phyloP scores from a whole-genome alignment of 2,113 vertebrate genomes.

The Neopipo cinnamomea region DNA sequence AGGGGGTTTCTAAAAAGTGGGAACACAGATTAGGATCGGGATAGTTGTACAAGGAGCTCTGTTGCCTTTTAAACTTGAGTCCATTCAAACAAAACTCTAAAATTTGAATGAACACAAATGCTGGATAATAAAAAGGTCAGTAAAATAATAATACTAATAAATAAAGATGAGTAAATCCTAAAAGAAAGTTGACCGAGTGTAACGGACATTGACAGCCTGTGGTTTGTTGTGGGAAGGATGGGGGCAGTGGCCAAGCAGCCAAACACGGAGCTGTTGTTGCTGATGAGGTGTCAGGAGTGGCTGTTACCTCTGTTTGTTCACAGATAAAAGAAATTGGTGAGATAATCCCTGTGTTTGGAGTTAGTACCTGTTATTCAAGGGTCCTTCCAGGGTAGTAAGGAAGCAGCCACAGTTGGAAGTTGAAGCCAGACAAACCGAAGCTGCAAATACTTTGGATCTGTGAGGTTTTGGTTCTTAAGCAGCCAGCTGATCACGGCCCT shows the following conservation, averaged over 20 bases:
- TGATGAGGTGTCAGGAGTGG: background rate
- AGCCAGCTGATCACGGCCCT: background rate
- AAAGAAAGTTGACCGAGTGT: background rate
- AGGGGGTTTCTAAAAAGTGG: background rate
- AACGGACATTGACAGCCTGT: background rate
- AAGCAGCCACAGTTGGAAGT: background rate
- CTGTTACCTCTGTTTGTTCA: background rate
- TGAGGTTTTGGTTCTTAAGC: background rate
- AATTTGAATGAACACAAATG: slow-evolving; percentile 91
- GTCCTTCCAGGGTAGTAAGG: background rate
- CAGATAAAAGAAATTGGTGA: background rate
- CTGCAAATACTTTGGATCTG: background rate
- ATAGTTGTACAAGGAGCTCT: background rate
- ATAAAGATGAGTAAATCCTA: slow-evolving; percentile 62
- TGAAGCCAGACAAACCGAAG: background rate
- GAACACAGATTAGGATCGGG: background rate
- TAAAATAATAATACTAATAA: background rate
- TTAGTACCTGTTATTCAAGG: background rate
- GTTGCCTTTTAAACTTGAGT: background rate
- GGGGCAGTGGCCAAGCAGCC: background rate
- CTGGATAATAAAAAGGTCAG: slow-evolving; percentile 62
- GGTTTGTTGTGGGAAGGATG: background rate
- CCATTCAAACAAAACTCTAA: slow-evolving; percentile 70
- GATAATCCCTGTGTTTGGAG: background rate
- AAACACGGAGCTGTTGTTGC: background rate